Percentiles rank a stretch among this genome's conserved stretches.
Conservation (phyloP, 2,797 vertebrate genomes). For the Peromyscus attwateri region DNA sequence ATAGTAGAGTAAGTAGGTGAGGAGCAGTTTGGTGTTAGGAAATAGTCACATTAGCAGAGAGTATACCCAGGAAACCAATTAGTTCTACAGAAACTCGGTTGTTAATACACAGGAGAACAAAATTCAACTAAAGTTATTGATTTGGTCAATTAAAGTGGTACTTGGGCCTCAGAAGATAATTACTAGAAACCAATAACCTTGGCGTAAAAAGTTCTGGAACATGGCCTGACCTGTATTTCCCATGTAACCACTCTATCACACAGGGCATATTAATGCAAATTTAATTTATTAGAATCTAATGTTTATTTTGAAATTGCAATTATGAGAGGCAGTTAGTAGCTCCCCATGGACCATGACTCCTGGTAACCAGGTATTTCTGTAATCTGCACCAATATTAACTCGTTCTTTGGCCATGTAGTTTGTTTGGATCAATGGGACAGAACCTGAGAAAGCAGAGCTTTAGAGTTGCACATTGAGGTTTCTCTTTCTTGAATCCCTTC, state of each 20-base stretch:
- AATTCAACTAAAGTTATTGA: constrained; percentile 61
- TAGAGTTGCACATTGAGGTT: neutral
- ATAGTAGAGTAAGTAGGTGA: neutral
- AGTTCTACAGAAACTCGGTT: constrained; percentile 47
- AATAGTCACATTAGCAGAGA: constrained; percentile 42
- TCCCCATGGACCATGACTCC: neutral
- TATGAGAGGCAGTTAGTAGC: neutral
- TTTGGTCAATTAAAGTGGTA: constrained; percentile 58
- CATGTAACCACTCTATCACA: neutral
- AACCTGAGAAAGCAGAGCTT: neutral
- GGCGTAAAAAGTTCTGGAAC: constrained; percentile 24
- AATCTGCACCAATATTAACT: neutral
- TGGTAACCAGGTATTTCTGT: neutral
- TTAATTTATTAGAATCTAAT: constrained; percentile 65
- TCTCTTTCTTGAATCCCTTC: neutral
- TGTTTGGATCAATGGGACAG: constrained; percentile 3
- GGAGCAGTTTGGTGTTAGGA: neutral
- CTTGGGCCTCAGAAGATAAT: constrained; percentile 56
- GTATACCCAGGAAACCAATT: constrained; percentile 51
- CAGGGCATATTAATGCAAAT: constrained; percentile 58
- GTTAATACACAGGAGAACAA: constrained; percentile 45
- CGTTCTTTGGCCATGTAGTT: neutral
- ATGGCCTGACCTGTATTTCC: constrained; percentile 35
- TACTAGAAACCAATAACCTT: constrained; percentile 61
- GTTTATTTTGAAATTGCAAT: constrained; percentile 61